Evolutionary conservation across 1,140 invertebrate species (phyloP), one percentile per base, ranked within the genome.

Genomic region (Proales similis): DNA sequence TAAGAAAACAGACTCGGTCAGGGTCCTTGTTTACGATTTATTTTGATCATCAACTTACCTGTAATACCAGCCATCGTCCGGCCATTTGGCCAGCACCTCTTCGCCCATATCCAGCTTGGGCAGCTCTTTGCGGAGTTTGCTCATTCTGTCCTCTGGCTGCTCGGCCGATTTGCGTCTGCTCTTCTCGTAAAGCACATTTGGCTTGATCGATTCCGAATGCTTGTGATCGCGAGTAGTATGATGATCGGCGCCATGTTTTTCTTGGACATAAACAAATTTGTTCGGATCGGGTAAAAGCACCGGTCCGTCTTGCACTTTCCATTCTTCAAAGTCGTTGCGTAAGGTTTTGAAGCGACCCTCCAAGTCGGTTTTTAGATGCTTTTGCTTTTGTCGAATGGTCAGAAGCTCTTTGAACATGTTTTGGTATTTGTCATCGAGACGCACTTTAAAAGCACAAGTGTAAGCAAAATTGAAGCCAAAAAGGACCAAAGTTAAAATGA

Each of bases 31-130:
- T n/a, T n/a, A n/a, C n/a, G n/a, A n/a, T n/a, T n/a, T n/a, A n/a
- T n/a, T n/a, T n/a, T n/a, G n/a, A n/a, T n/a, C n/a, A n/a, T 26
- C 19, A 4, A 4, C 51, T 48, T 70, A 66, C 64, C 63, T 65
- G 48, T 71, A 73, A 45, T 69, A 73, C 71, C 71, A 73, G 20
- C 71, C 70, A 48, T 72, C 71, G 67, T 73, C 71, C 2, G 63
- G 53, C 68, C 70, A 73, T 1, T 68, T 63, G 32, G 71, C 68
- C 47, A 73, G 62, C 1, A 72, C 70, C 60, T 72, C 68, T 65
- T 71, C 68, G 12, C 69, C 63, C 26, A 19, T 33, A 36, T 49
- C 29, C 14, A 65, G 32, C 4, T 63, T 19, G 5, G 43, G 32
- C 38, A 65, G 32, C 39, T 53, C 33, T 12, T 29, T 19, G 3